A percentile compares a stretch with the other conserved stretches of the same genome.
Evolutionary conservation across 2,797 vertebrate genomes (phyloP).

Genomic region (Notolepis coatsorum): DNA sequence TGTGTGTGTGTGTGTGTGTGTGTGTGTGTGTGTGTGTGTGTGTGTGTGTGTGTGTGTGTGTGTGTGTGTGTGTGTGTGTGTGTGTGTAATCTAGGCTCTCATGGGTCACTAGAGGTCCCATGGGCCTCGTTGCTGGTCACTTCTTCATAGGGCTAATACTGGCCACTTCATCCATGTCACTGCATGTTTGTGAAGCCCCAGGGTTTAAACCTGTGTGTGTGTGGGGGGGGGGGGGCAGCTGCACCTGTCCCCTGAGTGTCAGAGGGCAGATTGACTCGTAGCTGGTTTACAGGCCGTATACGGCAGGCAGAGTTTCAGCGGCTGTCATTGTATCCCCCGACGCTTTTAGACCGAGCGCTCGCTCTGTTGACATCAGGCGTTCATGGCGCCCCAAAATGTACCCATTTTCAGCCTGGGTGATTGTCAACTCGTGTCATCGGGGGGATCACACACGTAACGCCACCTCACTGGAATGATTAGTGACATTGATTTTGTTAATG

Average conservation of each 20-base stretch:
- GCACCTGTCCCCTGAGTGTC: conserved; percentile 79
- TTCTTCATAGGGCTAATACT: no score
- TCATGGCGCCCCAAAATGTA: conserved; percentile 45
- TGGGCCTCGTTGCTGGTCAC: no score
- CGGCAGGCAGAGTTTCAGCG: conserved; percentile 64
- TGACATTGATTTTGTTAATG: neutral
- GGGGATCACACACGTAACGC: conserved; percentile 53
- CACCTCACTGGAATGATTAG: conserved; percentile 15
- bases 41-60: conserved; percentile 21
- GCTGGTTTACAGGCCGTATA: conserved; percentile 67
- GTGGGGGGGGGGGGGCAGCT: no score
- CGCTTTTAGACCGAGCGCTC: conserved; percentile 74
- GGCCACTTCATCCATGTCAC: no score
- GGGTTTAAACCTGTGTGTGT: conserved; percentile 16
- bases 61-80: conserved; percentile 19
- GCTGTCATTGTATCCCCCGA: conserved; percentile 72
- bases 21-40: neutral
- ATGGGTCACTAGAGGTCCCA: no score
- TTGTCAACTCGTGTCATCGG: conserved; percentile 70
- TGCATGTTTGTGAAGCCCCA: conserved; percentile 24
- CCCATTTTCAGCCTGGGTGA: conserved; percentile 58
- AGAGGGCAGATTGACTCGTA: conserved; percentile 68
- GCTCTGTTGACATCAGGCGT: conserved; percentile 63
- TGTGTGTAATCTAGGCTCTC: neutral
- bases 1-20: neutral